Evolutionary conservation across 2,797 vertebrate species (phyloP).

Genomic region (Aeoliscus strigatus): DNA sequence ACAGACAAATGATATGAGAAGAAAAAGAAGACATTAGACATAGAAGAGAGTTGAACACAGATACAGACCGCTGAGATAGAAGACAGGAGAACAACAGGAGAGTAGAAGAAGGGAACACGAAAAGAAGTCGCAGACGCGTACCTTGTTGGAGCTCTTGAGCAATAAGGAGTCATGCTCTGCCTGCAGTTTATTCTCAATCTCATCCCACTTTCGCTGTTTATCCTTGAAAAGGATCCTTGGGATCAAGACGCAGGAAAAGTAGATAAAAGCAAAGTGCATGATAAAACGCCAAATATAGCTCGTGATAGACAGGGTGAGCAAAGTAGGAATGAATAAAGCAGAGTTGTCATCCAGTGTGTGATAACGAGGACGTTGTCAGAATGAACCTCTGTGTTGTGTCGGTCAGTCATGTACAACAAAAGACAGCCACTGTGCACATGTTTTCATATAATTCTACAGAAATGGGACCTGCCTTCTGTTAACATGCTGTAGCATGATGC

Average conservation of each 20-base stretch:
- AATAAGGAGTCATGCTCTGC: conserved; percentile 88
- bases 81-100: too few relatives aligned
- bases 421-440: background rate
- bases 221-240: conserved; percentile 95
- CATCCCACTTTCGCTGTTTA: conserved; percentile 93
- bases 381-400: conserved; percentile 41
- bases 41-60: too few relatives aligned
- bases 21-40: too few relatives aligned
- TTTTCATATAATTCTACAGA: conserved; percentile 4
- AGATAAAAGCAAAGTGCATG: conserved; percentile 33
- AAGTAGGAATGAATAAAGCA: conserved; percentile 9
- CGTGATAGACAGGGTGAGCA: conserved; percentile 4
- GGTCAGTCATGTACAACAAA: conserved; percentile 30
- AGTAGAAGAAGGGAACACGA: too few relatives aligned
- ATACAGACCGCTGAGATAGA: too few relatives aligned
- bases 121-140: conserved; percentile 38
- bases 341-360: conserved; percentile 15
- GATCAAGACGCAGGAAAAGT: conserved; percentile 30
- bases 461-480: background rate
- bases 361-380: conserved; percentile 16
- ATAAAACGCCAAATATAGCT: conserved; percentile 16
- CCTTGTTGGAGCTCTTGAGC: conserved; percentile 93
- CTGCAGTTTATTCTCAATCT: conserved; percentile 89
- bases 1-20: too few relatives aligned
- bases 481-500: background rate